A percentile compares a stretch with the other conserved stretches of the same genome.
These are phyloP conservation scores for Chaenogobius annularis DNA, from an alignment of 2,113 vertebrate species.

Conservation along the genomic window DNA sequence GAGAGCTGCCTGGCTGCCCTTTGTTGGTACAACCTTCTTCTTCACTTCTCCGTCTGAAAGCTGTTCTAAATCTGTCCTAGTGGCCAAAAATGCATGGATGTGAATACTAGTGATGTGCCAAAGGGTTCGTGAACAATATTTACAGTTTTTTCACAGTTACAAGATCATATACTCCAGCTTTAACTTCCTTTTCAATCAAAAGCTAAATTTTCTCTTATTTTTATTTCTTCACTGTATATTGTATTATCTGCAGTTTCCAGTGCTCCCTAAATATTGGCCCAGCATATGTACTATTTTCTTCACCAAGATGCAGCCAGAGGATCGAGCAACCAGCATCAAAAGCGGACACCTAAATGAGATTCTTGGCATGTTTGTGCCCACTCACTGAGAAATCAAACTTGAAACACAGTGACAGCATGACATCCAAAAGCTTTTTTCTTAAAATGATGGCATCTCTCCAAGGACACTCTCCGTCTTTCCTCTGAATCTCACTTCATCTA, in stretches of 20 bases:
- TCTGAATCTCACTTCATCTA: conserved; percentile 36
- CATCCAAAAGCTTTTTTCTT: conserved; percentile 35
- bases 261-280: background rate
- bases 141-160: too few species aligned
- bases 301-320: background rate
- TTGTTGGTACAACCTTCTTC: too few species aligned
- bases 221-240: background rate
- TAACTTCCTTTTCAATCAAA: too few species aligned
- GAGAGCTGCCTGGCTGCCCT: too few species aligned
- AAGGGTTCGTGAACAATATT: too few species aligned
- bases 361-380: conserved; percentile 24
- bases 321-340: conserved; percentile 19
- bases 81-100: too few species aligned
- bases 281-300: background rate
- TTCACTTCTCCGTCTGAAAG: too few species aligned
- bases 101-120: too few species aligned
- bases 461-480: conserved; percentile 40
- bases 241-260: conserved; percentile 32
- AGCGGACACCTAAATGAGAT: conserved; percentile 11
- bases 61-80: too few species aligned
- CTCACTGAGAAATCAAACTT: conserved; percentile 23
- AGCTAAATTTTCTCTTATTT: too few species aligned
- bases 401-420: conserved; percentile 35
- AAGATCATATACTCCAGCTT: too few species aligned
- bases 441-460: conserved; percentile 43